phyloP scores from a whole-genome alignment of 2,113 vertebrate species.

The Sphyrna mokarran region DNA sequence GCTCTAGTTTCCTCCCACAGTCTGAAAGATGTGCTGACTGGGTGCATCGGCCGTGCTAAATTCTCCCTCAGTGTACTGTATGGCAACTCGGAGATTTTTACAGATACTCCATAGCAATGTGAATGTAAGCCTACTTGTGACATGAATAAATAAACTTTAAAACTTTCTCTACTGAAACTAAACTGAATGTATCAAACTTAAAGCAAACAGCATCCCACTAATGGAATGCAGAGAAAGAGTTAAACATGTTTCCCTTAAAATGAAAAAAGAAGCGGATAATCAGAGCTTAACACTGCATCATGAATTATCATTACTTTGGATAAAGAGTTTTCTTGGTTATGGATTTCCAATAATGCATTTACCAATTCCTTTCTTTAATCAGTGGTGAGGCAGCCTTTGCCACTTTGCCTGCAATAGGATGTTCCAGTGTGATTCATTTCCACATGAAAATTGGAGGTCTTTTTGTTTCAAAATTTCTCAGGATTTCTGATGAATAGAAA shows the following conservation, averaged over 20 bases:
- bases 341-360: background rate
- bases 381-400: constrained; percentile 33
- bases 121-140: too few relatives aligned
- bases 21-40: too few relatives aligned
- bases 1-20: too few relatives aligned
- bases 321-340: constrained; percentile 24
- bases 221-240: background rate
- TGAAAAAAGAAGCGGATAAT: background rate
- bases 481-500: constrained; percentile 42
- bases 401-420: constrained; percentile 39
- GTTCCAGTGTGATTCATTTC: constrained; percentile 39
- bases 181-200: too few relatives aligned
- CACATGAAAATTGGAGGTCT: constrained; percentile 35
- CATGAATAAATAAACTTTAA: too few relatives aligned
- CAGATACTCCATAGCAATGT: too few relatives aligned
- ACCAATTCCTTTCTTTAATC: constrained; percentile 3
- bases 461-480: constrained; percentile 38
- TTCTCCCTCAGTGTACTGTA: too few relatives aligned
- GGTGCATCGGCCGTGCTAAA: too few relatives aligned
- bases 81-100: too few relatives aligned
- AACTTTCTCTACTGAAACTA: background rate
- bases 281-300: background rate
- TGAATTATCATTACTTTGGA: constrained; percentile 39
- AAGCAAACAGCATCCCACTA: background rate
- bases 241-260: background rate